Conservation (phyloP, 2,888 invertebrate genomes). For the Rapana venosa region DNA sequence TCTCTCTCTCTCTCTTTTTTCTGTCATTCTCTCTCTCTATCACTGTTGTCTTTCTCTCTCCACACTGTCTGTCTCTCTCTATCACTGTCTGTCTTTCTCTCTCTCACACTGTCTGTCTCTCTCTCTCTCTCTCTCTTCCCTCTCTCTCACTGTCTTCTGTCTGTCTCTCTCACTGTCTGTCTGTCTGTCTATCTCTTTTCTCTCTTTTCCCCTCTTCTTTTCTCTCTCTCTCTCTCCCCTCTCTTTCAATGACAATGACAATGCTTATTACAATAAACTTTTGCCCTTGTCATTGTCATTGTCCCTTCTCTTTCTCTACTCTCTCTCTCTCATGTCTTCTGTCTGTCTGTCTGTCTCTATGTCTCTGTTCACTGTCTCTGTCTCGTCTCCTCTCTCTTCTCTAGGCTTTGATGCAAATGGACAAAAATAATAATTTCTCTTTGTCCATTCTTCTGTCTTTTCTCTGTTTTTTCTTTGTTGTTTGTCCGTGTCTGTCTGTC, state of each 20-base stretch:
- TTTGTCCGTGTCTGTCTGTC: not conserved
- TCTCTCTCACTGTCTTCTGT: not conserved
- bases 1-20: not conserved
- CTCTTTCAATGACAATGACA: not conserved
- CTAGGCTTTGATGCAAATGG: no score
- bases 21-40: not conserved
- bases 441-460: not conserved
- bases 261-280: no score
- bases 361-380: slow-evolving; percentile 2
- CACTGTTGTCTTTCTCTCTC: not conserved
- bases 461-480: not conserved
- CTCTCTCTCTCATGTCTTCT: not conserved
- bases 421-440: no score
- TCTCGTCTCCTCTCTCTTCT: not conserved
- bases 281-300: no score
- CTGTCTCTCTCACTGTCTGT: not conserved
- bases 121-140: not conserved
- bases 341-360: not conserved
- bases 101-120: not conserved
- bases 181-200: not conserved
- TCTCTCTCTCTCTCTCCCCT: not conserved
- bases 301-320: not conserved
- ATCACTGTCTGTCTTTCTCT: not conserved
- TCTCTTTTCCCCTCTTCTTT: no score
- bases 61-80: not conserved